Percentiles rank a stretch among this genome's conserved stretches.
Evolutionary conservation across 2,113 vertebrate genomes (phyloP).

Genomic region (Anolis carolinensis): DNA sequence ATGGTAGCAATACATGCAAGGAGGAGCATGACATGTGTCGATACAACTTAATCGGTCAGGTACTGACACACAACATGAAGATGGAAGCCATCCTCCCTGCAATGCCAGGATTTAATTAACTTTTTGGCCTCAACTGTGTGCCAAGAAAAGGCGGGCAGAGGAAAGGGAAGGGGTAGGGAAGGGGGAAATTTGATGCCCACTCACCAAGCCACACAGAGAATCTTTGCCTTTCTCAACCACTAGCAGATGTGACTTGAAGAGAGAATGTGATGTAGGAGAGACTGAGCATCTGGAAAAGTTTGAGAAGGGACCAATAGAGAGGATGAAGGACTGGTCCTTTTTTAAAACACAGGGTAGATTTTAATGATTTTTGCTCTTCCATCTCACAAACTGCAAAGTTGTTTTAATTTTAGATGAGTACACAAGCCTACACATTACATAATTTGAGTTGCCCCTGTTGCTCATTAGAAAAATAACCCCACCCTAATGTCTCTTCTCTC

Average conservation of each 20-base stretch:
- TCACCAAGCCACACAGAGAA: not conserved
- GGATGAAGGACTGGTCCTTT: not conserved
- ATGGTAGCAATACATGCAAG: not conserved
- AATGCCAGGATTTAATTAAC: slow-evolving; percentile 2
- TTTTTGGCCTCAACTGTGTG: not conserved
- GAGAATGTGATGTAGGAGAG: not conserved
- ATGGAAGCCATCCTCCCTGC: not conserved
- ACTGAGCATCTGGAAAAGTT: slow-evolving; percentile 6
- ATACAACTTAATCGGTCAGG: not conserved
- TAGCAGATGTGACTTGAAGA: slow-evolving; percentile 7
- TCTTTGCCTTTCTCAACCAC: slow-evolving; percentile 8
- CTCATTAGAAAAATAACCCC: not conserved
- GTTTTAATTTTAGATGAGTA: not conserved
- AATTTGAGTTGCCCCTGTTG: not conserved
- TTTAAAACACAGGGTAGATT: not conserved
- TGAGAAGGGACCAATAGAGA: not conserved
- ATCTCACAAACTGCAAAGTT: not conserved
- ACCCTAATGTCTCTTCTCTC: not conserved
- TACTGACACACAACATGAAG: not conserved
- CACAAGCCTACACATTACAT: not conserved
- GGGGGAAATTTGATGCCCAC: not conserved
- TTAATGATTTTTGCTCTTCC: not conserved
- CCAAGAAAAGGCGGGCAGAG: not conserved
- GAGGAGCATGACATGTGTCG: not conserved
- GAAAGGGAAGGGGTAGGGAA: not conserved